Evolutionary conservation across 1,140 invertebrate genomes (phyloP).

Genomic region (Bombus haemorrhoidalis): DNA sequence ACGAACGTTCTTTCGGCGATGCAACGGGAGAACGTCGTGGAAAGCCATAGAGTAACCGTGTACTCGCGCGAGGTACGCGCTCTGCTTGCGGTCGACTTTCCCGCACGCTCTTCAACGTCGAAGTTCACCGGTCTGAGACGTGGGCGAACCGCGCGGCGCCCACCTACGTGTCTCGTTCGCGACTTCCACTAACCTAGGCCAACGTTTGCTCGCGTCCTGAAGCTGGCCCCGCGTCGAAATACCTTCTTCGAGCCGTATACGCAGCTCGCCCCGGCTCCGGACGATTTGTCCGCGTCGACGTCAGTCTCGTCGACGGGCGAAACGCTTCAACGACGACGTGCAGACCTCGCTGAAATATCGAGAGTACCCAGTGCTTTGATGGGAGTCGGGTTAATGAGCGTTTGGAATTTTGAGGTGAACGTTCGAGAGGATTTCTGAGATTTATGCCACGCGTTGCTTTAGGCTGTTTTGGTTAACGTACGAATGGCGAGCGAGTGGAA

Average conservation of each 20-base stretch:
- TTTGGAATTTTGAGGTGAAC: neutral
- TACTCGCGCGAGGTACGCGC: neutral
- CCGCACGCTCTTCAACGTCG: conserved; percentile 18
- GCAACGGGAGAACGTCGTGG: neutral
- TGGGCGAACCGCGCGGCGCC: conserved; percentile 30
- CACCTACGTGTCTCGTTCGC: conserved; percentile 35
- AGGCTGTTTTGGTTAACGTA: too few species aligned
- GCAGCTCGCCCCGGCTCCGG: neutral
- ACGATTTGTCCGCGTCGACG: conserved; percentile 16
- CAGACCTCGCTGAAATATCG: conserved; percentile 1
- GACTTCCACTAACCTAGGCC: conserved; percentile 51
- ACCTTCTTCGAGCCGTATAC: too few species aligned
- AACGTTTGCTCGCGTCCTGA: conserved; percentile 35
- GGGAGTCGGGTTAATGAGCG: neutral
- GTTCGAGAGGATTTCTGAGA: neutral
- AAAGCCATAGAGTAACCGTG: neutral
- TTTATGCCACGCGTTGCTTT: neutral
- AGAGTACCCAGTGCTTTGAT: neutral
- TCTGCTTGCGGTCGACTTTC: neutral
- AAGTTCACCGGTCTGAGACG: conserved; percentile 45
- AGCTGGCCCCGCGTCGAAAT: neutral
- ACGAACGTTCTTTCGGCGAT: neutral
- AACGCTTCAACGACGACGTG: neutral
- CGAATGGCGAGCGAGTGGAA: too few species aligned
- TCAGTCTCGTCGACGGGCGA: neutral